Evolutionary conservation across 1,140 invertebrate genomes (phyloP).

Genomic region (Drosophila pallidifrons): DNA sequence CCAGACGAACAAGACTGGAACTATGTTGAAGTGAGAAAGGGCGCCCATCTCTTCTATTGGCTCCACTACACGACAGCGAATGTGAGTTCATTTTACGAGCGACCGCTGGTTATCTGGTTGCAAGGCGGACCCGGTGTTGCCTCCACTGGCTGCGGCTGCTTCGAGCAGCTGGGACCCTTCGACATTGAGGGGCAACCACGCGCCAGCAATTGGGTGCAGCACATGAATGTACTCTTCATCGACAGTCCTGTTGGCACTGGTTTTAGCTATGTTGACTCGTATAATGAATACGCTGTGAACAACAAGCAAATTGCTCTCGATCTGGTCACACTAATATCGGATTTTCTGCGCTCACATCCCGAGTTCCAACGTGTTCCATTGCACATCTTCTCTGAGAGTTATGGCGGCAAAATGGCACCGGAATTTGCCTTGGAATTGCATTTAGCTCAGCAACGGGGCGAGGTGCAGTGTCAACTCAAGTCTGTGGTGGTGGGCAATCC

Average conservation of each 20-base stretch:
- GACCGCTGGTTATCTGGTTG: constrained; percentile 92
- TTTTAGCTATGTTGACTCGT: constrained; percentile 91
- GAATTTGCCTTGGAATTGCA: constrained; percentile 83
- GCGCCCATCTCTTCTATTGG: constrained; percentile 92
- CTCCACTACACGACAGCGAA: constrained; percentile 90
- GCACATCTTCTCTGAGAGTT: constrained; percentile 95
- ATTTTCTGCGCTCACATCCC: constrained; percentile 87
- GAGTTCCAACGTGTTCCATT: constrained; percentile 90
- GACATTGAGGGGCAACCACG: constrained; percentile 88
- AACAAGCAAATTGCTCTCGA: constrained; percentile 92
- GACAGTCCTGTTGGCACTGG: constrained; percentile 96
- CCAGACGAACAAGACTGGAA: constrained; percentile 88
- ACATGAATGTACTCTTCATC: constrained; percentile 93
- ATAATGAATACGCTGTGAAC: constrained; percentile 86
- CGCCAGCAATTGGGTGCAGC: constrained; percentile 91
- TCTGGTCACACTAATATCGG: constrained; percentile 89
- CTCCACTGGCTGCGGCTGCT: constrained; percentile 92
- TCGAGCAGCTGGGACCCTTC: constrained; percentile 91
- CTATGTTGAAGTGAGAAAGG: constrained; percentile 88
- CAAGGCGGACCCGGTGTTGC: constrained; percentile 92
- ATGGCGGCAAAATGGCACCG: constrained; percentile 89
- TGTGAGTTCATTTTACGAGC: constrained; percentile 86
- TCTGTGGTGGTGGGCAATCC: constrained; percentile 94
- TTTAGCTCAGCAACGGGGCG: constrained; percentile 88
- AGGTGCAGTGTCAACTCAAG: constrained; percentile 89